phyloP scores from a whole-genome alignment of 2,888 invertebrate species.

The Beris chalybata region DNA sequence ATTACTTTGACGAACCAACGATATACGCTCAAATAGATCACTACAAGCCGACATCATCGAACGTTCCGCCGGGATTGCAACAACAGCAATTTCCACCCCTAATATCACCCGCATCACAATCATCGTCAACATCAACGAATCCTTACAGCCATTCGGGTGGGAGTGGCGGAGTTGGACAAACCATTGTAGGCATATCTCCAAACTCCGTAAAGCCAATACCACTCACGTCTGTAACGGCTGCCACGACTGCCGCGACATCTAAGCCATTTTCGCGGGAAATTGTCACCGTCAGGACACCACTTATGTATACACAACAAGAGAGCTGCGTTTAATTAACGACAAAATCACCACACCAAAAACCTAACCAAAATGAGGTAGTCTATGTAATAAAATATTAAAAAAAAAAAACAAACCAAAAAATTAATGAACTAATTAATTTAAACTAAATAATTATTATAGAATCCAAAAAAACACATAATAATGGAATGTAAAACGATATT shows the following conservation, averaged over 20 bases:
- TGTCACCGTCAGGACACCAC: slow-evolving; percentile 68
- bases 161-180: slow-evolving; percentile 12
- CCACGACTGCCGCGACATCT: slow-evolving; percentile 42
- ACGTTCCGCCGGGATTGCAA: slow-evolving; percentile 41
- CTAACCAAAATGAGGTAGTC: slow-evolving; percentile 9
- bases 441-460: background rate
- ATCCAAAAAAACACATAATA: no score
- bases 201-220: slow-evolving; percentile 21
- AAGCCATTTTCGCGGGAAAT: slow-evolving; percentile 62
- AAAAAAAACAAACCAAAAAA: slow-evolving; percentile 5
- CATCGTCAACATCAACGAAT: slow-evolving; percentile 47
- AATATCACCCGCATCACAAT: slow-evolving; percentile 53
- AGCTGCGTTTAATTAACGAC: slow-evolving; percentile 64
- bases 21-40: slow-evolving; percentile 77
- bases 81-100: slow-evolving; percentile 55
- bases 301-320: slow-evolving; percentile 69
- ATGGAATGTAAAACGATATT: no score
- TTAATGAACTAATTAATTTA: slow-evolving; percentile 11
- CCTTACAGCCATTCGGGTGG: slow-evolving; percentile 20
- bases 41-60: slow-evolving; percentile 55
- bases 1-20: slow-evolving; percentile 65
- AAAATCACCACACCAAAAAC: slow-evolving; percentile 5
- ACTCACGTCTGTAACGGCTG: slow-evolving; percentile 5
- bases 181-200: slow-evolving; percentile 11
- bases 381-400: slow-evolving; percentile 10